phyloP scores from a whole-genome alignment of 1,140 invertebrate genomes.

The Tachypleus tridentatus region DNA sequence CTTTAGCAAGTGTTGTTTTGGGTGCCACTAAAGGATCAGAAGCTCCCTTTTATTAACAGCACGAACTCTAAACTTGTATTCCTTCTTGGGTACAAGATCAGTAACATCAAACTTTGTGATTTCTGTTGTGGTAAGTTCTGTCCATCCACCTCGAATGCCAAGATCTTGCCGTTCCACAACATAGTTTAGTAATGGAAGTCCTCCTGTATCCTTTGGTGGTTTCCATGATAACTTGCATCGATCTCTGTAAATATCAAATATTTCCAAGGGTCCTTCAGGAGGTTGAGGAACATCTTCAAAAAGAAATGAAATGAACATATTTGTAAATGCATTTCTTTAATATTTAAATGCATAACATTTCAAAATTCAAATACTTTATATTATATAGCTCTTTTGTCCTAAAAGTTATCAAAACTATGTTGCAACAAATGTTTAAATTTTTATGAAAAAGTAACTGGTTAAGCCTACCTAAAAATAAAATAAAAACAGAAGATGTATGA shows the following conservation, averaged over 20 bases:
- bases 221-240: conserved; percentile 88
- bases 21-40: conserved; percentile 74
- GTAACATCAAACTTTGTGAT: conserved; percentile 67
- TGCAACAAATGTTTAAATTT: too few species aligned
- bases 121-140: conserved; percentile 53
- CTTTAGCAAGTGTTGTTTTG: conserved; percentile 82
- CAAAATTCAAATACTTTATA: not conserved
- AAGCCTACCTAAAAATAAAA: too few species aligned
- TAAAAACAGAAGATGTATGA: too few species aligned
- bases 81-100: conserved; percentile 72
- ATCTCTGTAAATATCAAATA: conserved; percentile 81
- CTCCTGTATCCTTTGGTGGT: conserved; percentile 83
- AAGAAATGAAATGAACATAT: conserved; percentile 7
- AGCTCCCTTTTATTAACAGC: conserved; percentile 71
- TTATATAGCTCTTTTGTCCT: too few species aligned
- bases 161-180: conserved; percentile 88
- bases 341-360: conserved; percentile 1
- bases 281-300: conserved; percentile 63
- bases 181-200: conserved; percentile 77
- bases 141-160: conserved; percentile 55
- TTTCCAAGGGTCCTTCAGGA: conserved; percentile 73
- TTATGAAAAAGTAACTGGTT: too few species aligned
- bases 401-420: too few species aligned
- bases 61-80: conserved; percentile 87
- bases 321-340: not conserved